These are phyloP conservation scores for Apoda limacodes DNA, from an alignment of 2,888 invertebrate genomes.

Conservation along the genomic window DNA sequence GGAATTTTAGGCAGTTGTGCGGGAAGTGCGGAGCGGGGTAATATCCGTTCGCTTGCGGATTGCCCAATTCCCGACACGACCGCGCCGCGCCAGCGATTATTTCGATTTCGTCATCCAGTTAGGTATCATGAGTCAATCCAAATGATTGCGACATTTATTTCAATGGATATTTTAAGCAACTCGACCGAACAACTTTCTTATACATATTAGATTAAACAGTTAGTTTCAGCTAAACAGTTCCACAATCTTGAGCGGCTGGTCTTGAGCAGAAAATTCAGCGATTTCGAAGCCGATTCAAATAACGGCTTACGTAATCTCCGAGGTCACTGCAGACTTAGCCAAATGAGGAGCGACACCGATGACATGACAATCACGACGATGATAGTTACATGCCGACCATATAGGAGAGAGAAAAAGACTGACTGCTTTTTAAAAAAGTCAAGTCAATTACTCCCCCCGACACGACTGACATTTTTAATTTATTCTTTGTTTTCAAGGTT, in stretches of 20 bases:
- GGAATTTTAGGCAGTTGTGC: constrained; percentile 34
- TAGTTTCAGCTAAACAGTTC: constrained; percentile 7
- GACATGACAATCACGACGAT: constrained; percentile 12
- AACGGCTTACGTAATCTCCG: constrained; percentile 64
- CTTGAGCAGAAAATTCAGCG: constrained; percentile 61
- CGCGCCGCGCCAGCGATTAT: constrained; percentile 39
- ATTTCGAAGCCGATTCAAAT: constrained; percentile 57
- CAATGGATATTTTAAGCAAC: constrained; percentile 31
- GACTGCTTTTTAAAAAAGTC: constrained; percentile 74
- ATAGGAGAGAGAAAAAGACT: constrained; percentile 87
- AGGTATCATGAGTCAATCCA: constrained; percentile 43
- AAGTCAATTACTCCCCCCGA: constrained; percentile 78
- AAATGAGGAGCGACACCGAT: constrained; percentile 15
- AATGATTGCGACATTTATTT: constrained; percentile 41
- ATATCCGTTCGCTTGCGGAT: constrained; percentile 47
- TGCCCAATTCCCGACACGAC: constrained; percentile 53
- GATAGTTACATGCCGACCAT: constrained; percentile 63
- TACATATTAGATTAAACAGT: constrained; percentile 10
- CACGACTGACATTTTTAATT: constrained; percentile 43
- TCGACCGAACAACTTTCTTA: constrained; percentile 17
- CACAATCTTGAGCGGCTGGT: constrained; percentile 28
- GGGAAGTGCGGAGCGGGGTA: constrained; percentile 8
- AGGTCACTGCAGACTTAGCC: constrained; percentile 60
- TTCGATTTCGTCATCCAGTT: constrained; percentile 45
- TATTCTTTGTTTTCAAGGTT: constrained; percentile 27